Base-by-base conservation (phyloP, 2,888 invertebrate genomes). In the Thymelicus lineola region DNA sequence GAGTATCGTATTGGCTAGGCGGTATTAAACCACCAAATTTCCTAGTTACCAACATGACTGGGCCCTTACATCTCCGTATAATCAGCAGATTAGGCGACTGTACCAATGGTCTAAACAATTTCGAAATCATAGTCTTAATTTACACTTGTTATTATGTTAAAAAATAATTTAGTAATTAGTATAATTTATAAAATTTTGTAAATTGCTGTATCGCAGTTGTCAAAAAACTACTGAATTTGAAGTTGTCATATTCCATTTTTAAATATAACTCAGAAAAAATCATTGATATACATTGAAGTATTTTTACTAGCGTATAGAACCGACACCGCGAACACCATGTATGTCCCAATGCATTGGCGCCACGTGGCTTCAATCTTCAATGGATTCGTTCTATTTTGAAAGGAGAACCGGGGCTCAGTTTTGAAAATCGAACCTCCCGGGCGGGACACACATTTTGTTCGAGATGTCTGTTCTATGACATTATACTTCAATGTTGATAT, bases 1-100 rank as follows among this genome's bases (percentile, higher is more conserved):
- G 84, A 1, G 76, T 66, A 60, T 91, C 89, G 74, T 93, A 93
- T 78, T 93, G 93, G n/a, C 70, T 73, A 0, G 86, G 81, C 0
- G 90, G 90, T 1, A 92, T 55, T 15, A 83, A 12, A 15, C 80
- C 77, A 12, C 75, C 74, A 7, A 48, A 42, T 15, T 71, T 64
- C 20, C 74, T 67, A 15, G 69, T 53, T 48, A 68, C 42, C 0
- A 68, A 35, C 6, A 28, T 60, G 4, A 48, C 70, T 6, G 55
- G 14, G 0, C 63, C 64, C 9, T 70, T 63, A 6, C 74, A 74
- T 10, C 79, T 75, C 71, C 62, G 66, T 14, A 57, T 68, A 10
- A 74, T 38, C 17, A 74, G 53, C 20, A 55, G 35, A 36, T 7
- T 63, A 50, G 64, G 64, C 20, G 38, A 57, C 38, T 38, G 63